Percentiles rank a stretch among this genome's conserved stretches.
Conservation (phyloP, 2,113 vertebrate genomes). For the Notechis scutatus region DNA sequence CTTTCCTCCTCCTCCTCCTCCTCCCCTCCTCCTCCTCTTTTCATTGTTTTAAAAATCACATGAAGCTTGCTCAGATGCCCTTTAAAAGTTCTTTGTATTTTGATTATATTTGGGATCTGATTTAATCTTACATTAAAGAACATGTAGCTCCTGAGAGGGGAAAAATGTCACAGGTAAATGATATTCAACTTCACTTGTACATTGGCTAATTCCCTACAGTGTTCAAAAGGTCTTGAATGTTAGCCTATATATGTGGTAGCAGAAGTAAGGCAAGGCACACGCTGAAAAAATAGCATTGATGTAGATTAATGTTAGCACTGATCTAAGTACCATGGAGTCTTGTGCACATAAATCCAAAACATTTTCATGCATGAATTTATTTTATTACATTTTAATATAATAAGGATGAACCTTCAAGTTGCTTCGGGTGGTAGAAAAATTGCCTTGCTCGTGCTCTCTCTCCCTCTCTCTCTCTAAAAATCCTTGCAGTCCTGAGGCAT, state of each 20-base stretch:
- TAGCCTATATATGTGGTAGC: not conserved
- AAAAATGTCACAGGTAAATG: constrained; percentile 39
- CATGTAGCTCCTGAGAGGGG: constrained; percentile 29
- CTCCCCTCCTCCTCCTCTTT: not conserved
- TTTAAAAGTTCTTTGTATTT: constrained; percentile 49
- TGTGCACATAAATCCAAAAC: not conserved
- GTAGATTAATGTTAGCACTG: not conserved
- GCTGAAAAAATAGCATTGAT: not conserved
- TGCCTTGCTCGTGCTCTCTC: not conserved
- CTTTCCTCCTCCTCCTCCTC: not conserved
- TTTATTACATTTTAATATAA: not conserved
- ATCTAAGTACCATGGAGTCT: not conserved
- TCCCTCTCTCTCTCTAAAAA: not conserved
- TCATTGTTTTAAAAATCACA: constrained; percentile 7
- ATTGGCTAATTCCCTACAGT: not conserved
- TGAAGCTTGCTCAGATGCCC: constrained; percentile 24
- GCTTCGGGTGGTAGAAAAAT: not conserved
- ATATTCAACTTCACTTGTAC: constrained; percentile 9
- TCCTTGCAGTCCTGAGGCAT: not conserved
- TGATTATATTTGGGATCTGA: constrained; percentile 42
- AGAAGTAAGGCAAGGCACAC: not conserved
- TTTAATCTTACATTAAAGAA: constrained; percentile 36
- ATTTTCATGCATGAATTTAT: not conserved
- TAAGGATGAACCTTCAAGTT: not conserved
- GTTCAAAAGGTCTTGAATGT: constrained; percentile 28